phyloP scores from a whole-genome alignment of 2,113 vertebrate species.

The Ginglymostoma cirratum region DNA sequence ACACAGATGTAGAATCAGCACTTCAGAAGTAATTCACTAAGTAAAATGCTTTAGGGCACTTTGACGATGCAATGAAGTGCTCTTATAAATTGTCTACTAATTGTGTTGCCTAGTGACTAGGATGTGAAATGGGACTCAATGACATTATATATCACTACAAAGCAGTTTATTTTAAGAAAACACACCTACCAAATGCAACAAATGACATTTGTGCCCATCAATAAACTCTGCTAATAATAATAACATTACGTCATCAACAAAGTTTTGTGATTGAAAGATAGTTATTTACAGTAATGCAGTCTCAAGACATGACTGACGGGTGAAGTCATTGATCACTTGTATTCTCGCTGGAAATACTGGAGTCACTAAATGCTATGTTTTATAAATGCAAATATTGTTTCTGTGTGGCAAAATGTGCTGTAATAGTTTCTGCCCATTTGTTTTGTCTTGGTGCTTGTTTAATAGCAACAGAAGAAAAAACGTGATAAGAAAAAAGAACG shows the following conservation, averaged over 20 bases:
- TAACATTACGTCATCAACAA: background rate
- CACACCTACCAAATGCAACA: background rate
- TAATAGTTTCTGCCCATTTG: background rate
- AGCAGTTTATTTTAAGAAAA: background rate
- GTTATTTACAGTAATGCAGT: background rate
- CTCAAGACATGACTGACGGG: background rate
- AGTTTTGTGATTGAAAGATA: background rate
- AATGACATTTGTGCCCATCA: background rate
- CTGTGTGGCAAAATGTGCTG: background rate
- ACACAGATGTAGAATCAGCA: background rate
- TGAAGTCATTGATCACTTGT: background rate
- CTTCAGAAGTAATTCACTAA: background rate
- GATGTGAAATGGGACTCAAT: background rate
- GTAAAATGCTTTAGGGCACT: background rate
- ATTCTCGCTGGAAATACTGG: background rate
- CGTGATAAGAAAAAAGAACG: conserved; percentile 69
- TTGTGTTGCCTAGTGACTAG: background rate
- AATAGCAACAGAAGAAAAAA: conserved; percentile 67
- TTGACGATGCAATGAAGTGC: background rate
- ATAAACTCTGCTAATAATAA: background rate
- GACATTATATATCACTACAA: background rate
- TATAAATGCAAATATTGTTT: background rate
- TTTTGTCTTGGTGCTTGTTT: background rate
- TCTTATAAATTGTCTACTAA: background rate
- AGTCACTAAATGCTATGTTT: background rate